phyloP scores from a whole-genome alignment of 2,888 invertebrate species.

The Drosophila greeni region DNA sequence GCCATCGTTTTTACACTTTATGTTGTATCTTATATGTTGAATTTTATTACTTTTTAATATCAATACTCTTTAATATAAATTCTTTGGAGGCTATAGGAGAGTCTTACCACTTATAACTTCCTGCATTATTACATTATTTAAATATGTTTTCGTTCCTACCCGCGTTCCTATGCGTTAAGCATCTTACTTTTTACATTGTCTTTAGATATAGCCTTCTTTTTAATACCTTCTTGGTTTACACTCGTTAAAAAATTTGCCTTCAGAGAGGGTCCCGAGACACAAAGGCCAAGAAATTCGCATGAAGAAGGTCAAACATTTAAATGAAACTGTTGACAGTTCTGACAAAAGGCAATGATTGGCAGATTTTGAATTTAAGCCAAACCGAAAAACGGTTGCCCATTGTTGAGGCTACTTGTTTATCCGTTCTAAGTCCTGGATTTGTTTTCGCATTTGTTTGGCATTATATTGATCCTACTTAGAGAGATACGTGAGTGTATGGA shows the following conservation, averaged over 20 bases:
- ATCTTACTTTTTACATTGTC: neutral
- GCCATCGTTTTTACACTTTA: neutral
- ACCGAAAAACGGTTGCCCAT: constrained; percentile 29
- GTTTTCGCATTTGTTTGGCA: constrained; percentile 37
- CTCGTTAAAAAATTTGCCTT: neutral
- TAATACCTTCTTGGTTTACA: neutral
- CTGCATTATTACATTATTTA: neutral
- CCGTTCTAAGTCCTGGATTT: constrained; percentile 40
- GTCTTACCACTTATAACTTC: no score
- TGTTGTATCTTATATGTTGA: neutral
- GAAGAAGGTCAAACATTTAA: constrained; percentile 33
- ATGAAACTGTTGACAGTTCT: constrained; percentile 42
- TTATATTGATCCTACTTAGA: constrained; percentile 44
- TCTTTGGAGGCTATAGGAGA: no score
- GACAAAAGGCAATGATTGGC: constrained; percentile 44
- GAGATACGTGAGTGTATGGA: constrained; percentile 13
- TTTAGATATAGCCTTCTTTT: neutral
- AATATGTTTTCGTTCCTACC: neutral
- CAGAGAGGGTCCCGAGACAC: neutral
- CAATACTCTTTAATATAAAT: no score
- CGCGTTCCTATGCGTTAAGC: neutral
- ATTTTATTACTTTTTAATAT: neutral
- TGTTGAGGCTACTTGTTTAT: constrained; percentile 38
- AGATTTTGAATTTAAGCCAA: constrained; percentile 25
- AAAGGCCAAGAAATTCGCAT: constrained; percentile 7